Evolutionary conservation across 1,140 invertebrate genomes (phyloP), one percentile per base, ranked within the genome.

Genomic region (Pygmarrhopalites habei): DNA sequence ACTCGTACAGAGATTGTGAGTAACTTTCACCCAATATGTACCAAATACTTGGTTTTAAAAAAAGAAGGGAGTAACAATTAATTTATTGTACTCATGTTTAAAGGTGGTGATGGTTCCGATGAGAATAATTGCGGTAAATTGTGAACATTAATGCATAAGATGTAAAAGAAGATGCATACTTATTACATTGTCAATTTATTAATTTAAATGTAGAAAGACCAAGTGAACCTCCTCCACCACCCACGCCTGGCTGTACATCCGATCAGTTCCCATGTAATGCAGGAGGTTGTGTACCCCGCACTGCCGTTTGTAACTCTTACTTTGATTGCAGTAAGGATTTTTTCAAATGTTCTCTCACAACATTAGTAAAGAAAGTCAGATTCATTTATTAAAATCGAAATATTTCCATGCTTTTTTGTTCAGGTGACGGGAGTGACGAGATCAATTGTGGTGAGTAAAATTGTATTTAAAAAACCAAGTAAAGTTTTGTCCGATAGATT

Each of bases 341-440:
- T 72, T 71, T 57, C 72, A 78, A 65, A 70, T 72, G 7, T 46
- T 57, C 32, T 69, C 64, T 32, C 29, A 39, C 56, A 35, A 15
- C 15, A 35, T n/a, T n/a, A 35, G 32, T 35, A 35, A 35, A 35
- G 32, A 35, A 7, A 7, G 32, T n/a, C n/a, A 35, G 15, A 35
- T 35, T 35, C 5, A 7, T 35, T 35, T 7, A 35, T 7, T 35
- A 35, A 7, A 7, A 35, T 35, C 5, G 15, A 35, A 7, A 35
- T 15, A 7, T 35, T 35, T 35, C 32, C 32, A 7, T 15, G 15
- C 15, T 35, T 35, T 35, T 35, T 5, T 15, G 15, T 35, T 7
- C 32, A 35, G 15, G 32, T 35, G 32, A 15, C n/a, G n/a, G n/a
- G n/a, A n/a, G n/a, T n/a, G n/a, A n/a, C n/a, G n/a, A n/a, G n/a